Evolutionary conservation across 2,113 vertebrate species (phyloP), one percentile per base, ranked within the genome.

Genomic region (Microtus pennsylvanicus): DNA sequence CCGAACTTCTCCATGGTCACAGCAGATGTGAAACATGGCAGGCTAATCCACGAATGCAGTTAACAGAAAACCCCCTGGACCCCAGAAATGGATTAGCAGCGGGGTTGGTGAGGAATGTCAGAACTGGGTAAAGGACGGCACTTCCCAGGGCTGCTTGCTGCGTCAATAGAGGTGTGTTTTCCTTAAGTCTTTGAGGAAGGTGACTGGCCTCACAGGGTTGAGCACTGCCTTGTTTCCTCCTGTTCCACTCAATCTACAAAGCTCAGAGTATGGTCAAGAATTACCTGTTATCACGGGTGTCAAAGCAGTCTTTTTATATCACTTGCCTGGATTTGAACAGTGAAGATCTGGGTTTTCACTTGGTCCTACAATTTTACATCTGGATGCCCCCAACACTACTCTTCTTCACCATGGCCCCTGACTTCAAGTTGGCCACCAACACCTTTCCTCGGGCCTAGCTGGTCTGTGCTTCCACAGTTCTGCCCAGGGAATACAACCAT

Each of bases 61-160:
- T 93, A 89, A 86, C 65, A 58, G 67, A 47, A 55, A 94, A 93
- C 94, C 21, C 30, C 42, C 35, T 83, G 77, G 38, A 35, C 76
- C 9, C 35, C 47, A 12, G 76, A 55, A 65, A 47, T 89, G 55
- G 92, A 69, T 55, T 78, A 74, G 26, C 80, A 42, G 30, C 42
- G n/a, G 5, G 35, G 45, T 26, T 58, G 45, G 24, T 17, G 75
- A 82, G 19, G 76, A 38, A 58, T 30, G n/a, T 91, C 55, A 72
- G 33, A 75, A 72, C 28, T 63, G 52, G 13, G 5, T 47, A 50
- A 94, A 70, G 78, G 86, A 35, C 26, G 76, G 17, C 61, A 50
- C 17, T 50, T 38, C 61, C 69, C 76, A 85, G 70, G 42, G 24
- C 33, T 77, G 9, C 42, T 47, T 12, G 7, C 58, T 67, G 58